phyloP scores from a whole-genome alignment of 1,140 invertebrate species.

The Nasonia vitripennis region DNA sequence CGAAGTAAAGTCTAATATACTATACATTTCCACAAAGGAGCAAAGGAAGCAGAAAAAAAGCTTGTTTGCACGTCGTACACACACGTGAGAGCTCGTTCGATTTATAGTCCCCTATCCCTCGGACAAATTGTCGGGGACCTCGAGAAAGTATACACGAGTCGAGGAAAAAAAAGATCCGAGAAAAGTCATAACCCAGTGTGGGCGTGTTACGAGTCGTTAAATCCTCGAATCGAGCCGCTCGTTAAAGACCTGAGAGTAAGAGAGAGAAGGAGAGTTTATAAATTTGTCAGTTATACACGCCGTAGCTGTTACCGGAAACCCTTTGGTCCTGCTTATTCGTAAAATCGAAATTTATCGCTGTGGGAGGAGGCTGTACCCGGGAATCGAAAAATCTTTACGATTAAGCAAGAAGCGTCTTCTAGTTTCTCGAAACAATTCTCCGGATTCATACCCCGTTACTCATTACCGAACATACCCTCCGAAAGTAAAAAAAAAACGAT shows the following conservation, averaged over 20 bases:
- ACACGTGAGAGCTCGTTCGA: background rate
- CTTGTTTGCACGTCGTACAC: constrained; percentile 8
- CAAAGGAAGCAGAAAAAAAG: constrained; percentile 5
- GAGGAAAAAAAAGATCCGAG: constrained; percentile 17
- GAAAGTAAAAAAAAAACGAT: background rate
- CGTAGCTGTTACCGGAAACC: background rate
- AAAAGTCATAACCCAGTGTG: constrained; percentile 41
- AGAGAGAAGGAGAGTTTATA: background rate
- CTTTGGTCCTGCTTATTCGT: background rate
- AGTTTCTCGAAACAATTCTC: background rate
- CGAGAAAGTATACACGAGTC: background rate
- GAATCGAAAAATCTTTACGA: background rate
- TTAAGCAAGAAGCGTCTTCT: background rate
- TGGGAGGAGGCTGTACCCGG: background rate
- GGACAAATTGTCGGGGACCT: constrained; percentile 31
- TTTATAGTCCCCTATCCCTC: background rate
- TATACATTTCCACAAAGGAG: background rate
- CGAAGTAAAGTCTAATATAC: no score
- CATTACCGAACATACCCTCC: background rate
- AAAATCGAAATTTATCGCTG: constrained; percentile 31
- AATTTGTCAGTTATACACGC: background rate
- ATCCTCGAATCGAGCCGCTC: constrained; percentile 22
- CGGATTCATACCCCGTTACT: background rate
- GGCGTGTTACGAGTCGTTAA: constrained; percentile 25
- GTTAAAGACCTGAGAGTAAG: constrained; percentile 3